Base-by-base conservation (phyloP, 2,113 vertebrate genomes). In the Oceanites oceanicus region DNA sequence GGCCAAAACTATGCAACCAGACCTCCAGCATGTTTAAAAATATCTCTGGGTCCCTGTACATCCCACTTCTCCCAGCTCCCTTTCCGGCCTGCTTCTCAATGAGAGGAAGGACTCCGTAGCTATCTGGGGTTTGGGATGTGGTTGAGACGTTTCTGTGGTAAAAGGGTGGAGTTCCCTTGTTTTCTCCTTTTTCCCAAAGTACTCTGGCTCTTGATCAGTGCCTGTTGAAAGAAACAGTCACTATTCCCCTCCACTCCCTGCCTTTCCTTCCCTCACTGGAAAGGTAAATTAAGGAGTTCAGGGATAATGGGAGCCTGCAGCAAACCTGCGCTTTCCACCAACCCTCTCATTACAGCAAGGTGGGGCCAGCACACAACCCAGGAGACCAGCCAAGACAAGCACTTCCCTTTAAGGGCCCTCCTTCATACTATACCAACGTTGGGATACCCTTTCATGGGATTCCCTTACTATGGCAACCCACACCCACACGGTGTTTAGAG, bases 161-260 rank as follows among this genome's bases (percentile, higher is more conserved):
- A 74, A 90, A 92, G 90, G 95, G 95, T 88, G 90, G 95, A 86
- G 95, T 75, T 94, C 68, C 36, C 68, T 84, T 94, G 83, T 88
- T 96, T 90, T 86, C 52, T 40, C 49, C 72, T 77, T 77, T 93
- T 78, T 32, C 27, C 52, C 49, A 16, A 59, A 92, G 62, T 62
- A 27, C n/a, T 66, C 34, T 44, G 71, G 9, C 74, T 71, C 72
- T 77, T 8, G 3, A 36, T 58, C 49, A 67, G 40, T 65, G 73
- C 4, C 78, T 81, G 55, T 49, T 92, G 59, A 72, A 86, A 90
- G 50, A 62, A 90, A 59, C 16, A 0, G 1, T 44, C 0, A 0
- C 36, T 85, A 45, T 44, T 92, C 59, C 79, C 52, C 58, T 82
- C 53, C 36, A n/a, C 19, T 49, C 77, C 56, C 61, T 74, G 73